Percentiles rank a stretch among this genome's conserved stretches.
Conservation (phyloP, 35 echinoderm and acorn worm species). For the Anneissia japonica region DNA sequence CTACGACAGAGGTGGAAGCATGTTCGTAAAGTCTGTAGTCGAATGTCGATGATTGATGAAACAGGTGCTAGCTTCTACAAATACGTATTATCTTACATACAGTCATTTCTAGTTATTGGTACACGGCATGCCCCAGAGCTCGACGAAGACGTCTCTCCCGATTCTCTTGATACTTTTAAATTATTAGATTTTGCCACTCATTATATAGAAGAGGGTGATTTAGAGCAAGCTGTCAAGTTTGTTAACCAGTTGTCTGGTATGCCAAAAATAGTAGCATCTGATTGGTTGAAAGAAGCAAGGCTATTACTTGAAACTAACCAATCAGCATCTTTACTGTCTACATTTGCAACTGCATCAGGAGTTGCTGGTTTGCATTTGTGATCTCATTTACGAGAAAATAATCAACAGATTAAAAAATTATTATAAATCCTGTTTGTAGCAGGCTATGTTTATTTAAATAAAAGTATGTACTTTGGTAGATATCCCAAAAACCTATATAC, state of each 20-base stretch:
- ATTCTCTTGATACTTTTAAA: conserved; percentile 62
- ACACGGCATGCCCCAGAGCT: conserved; percentile 42
- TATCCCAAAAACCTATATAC: too few species aligned
- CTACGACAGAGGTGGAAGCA: conserved; percentile 72
- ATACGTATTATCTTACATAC: conserved; percentile 84
- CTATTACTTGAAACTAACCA: conserved; percentile 91
- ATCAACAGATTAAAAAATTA: too few species aligned
- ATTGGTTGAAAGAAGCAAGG: conserved; percentile 92
- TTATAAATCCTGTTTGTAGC: too few species aligned
- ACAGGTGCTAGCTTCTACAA: conserved; percentile 57
- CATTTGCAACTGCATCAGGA: conserved; percentile 84
- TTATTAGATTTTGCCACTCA: conserved; percentile 70
- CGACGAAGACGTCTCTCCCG: conserved; percentile 44
- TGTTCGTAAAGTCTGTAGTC: conserved; percentile 54
- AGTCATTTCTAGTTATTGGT: conserved; percentile 71
- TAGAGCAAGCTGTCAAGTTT: conserved; percentile 88
- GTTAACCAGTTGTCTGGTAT: conserved; percentile 86
- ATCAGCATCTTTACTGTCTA: conserved; percentile 66
- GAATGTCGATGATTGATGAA: conserved; percentile 83
- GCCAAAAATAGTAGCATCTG: conserved; percentile 71
- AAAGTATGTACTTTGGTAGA: too few species aligned
- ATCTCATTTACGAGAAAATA: too few species aligned
- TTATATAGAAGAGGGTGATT: conserved; percentile 71
- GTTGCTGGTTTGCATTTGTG: conserved; percentile 71
- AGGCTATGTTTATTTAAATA: too few species aligned